Percentiles rank a stretch among this genome's conserved stretches.
These are phyloP conservation scores for Cliona cf. orientalis DNA, from an alignment of 37 sponge, comb jelly and placozoan genomes.

Conservation along the genomic window DNA sequence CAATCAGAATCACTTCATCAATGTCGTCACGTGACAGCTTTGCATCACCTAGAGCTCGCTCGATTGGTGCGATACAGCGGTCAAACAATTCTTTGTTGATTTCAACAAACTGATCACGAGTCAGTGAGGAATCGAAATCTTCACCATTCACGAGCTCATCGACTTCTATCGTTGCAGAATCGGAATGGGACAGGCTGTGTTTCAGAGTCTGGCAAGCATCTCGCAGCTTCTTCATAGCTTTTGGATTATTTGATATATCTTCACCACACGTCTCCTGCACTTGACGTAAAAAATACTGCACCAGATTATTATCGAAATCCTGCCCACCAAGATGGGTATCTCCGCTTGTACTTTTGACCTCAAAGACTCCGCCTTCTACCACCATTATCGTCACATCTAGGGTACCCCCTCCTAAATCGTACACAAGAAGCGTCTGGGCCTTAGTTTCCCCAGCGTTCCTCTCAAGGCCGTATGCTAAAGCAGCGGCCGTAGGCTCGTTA, in stretches of 20 bases:
- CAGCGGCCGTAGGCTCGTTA: slow-evolving; percentile 98
- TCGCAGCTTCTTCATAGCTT: slow-evolving; percentile 83
- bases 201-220: slow-evolving; percentile 89
- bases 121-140: slow-evolving; percentile 86
- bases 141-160: slow-evolving; percentile 87
- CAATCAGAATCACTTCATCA: slow-evolving; percentile 88
- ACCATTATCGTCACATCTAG: slow-evolving; percentile 90
- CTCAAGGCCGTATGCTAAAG: slow-evolving; percentile 95
- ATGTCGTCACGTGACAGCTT: slow-evolving; percentile 54
- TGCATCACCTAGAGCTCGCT: slow-evolving; percentile 78
- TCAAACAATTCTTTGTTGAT: slow-evolving; percentile 72
- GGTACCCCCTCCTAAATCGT: slow-evolving; percentile 94
- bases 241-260: slow-evolving; percentile 74
- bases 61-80: slow-evolving; percentile 73
- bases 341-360: slow-evolving; percentile 91
- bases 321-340: slow-evolving; percentile 94
- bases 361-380: slow-evolving; percentile 85
- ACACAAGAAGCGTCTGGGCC: slow-evolving; percentile 76
- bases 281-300: slow-evolving; percentile 69
- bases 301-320: slow-evolving; percentile 89
- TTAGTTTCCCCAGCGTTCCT: slow-evolving; percentile 23
- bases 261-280: slow-evolving; percentile 74
- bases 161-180: slow-evolving; percentile 73
- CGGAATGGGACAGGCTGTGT: slow-evolving; percentile 90
- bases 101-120: slow-evolving; percentile 82